Evolutionary conservation across 2,797 vertebrate species (phyloP).

Genomic region (Syngnathus acus): DNA sequence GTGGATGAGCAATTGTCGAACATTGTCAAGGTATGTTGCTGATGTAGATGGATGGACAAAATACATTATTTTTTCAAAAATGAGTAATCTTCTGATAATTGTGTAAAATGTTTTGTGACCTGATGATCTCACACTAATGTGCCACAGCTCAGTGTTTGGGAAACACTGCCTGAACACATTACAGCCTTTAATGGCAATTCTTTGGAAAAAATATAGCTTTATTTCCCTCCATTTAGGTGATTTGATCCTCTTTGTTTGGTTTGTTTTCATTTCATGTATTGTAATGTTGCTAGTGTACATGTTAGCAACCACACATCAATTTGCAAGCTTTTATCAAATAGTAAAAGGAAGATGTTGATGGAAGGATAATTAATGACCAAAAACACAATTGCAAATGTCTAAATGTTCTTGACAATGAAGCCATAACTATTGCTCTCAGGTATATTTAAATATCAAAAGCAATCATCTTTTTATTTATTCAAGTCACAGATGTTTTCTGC

Average conservation of each 20-base stretch:
- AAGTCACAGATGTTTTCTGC: slow-evolving; percentile 3
- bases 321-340: not conserved
- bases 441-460: slow-evolving; percentile 36
- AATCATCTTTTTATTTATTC: slow-evolving; percentile 16
- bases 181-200: not conserved
- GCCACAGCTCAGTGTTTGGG: not conserved
- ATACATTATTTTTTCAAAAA: not conserved
- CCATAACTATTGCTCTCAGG: slow-evolving; percentile 53
- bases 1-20: not conserved
- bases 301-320: not conserved
- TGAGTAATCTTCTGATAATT: not conserved
- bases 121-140: not conserved
- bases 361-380: slow-evolving; percentile 6
- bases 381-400: not conserved
- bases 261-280: not conserved
- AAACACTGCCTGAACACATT: not conserved
- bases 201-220: not conserved
- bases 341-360: slow-evolving; percentile 2
- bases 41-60: not conserved
- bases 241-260: not conserved
- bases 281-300: not conserved
- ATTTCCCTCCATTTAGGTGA: not conserved
- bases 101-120: not conserved
- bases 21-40: not conserved
- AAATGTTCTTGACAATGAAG: slow-evolving; percentile 37